Evolutionary conservation across 2,797 vertebrate species (phyloP).

Genomic region (Oophaga sylvatica): DNA sequence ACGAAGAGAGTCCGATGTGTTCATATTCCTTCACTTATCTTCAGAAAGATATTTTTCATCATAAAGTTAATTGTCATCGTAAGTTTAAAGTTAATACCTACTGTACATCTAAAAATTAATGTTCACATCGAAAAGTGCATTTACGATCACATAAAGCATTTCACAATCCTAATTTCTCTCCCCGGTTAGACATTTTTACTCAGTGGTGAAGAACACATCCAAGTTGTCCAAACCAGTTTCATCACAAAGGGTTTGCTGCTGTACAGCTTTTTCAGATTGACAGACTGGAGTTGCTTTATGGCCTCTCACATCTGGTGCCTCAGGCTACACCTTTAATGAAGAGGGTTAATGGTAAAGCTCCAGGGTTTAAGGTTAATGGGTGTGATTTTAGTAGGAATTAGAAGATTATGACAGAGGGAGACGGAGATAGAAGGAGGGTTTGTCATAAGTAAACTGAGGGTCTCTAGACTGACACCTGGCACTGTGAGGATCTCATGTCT

Average conservation of each 20-base stretch:
- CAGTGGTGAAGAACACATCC: not conserved
- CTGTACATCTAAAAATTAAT: too few species aligned
- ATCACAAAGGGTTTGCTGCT: not conserved
- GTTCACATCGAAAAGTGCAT: too few species aligned
- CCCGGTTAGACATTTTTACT: not conserved
- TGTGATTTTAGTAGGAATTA: slow-evolving; percentile 11
- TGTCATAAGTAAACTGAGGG: slow-evolving; percentile 1
- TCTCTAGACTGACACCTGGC: not conserved
- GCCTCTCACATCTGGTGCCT: slow-evolving; percentile 2
- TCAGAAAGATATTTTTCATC: too few species aligned
- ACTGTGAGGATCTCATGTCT: not conserved
- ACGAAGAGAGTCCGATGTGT: too few species aligned
- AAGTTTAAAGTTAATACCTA: not conserved
- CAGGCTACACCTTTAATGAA: not conserved
- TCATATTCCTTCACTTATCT: too few species aligned
- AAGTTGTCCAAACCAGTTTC: not conserved
- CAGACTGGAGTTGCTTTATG: not conserved
- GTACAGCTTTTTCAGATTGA: not conserved
- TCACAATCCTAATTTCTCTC: too few species aligned
- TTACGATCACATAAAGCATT: too few species aligned
- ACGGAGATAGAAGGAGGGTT: not conserved
- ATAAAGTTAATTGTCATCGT: too few species aligned
- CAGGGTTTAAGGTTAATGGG: slow-evolving; percentile 11
- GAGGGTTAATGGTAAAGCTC: not conserved
- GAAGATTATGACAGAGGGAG: not conserved